Percentiles rank a stretch among this genome's conserved stretches.
These are phyloP conservation scores for Melanotaenia nigrans DNA, from an alignment of 2,797 vertebrate species.

Conservation along the genomic window DNA sequence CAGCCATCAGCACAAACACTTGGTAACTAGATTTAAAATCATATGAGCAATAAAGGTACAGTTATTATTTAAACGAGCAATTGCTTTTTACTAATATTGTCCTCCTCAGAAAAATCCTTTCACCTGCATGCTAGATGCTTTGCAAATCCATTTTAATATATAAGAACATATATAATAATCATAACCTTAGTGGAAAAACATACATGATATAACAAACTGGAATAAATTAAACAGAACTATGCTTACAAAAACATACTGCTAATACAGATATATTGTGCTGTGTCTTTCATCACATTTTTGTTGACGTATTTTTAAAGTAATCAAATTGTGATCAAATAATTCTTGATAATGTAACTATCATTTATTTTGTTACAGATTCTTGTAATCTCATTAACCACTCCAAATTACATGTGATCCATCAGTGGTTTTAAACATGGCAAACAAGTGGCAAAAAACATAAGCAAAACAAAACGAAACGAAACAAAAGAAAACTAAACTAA, in stretches of 20 bases:
- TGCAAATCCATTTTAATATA: too few relatives aligned
- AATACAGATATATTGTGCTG: too few relatives aligned
- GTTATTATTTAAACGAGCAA: neutral
- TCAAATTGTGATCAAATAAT: neutral
- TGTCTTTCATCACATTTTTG: neutral
- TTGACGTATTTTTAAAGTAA: neutral
- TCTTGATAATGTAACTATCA: neutral
- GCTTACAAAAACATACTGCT: neutral
- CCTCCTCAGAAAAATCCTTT: too few relatives aligned
- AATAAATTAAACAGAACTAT: neutral
- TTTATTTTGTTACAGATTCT: neutral
- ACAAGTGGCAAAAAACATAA: too few relatives aligned
- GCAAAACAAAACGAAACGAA: too few relatives aligned
- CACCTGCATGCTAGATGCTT: too few relatives aligned
- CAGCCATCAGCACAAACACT: conserved; percentile 84
- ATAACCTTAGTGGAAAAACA: neutral
- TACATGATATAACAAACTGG: neutral
- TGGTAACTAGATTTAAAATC: conserved; percentile 77
- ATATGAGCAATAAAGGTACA: neutral
- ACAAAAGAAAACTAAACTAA: too few relatives aligned
- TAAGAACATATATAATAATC: too few relatives aligned
- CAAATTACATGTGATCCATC: neutral
- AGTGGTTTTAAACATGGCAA: too few relatives aligned
- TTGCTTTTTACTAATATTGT: neutral
- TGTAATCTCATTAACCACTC: neutral